phyloP scores from a whole-genome alignment of 2,797 vertebrate species.

The Lepilemur ruficaudatus region DNA sequence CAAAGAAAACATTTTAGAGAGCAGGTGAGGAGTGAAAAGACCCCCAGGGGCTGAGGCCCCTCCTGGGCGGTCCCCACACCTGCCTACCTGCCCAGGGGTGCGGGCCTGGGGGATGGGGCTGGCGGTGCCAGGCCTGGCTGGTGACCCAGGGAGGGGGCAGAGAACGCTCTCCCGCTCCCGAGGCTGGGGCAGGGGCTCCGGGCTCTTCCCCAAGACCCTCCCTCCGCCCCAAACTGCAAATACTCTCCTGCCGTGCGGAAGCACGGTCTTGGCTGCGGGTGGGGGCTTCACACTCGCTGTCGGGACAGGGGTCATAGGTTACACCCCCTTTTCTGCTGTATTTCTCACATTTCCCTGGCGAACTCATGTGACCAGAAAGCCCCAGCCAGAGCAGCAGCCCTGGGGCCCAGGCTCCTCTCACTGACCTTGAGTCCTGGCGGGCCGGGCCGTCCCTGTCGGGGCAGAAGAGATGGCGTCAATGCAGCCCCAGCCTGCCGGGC shows the following conservation, averaged over 20 bases:
- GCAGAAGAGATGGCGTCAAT: neutral
- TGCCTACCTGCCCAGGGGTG: neutral
- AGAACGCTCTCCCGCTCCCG: neutral
- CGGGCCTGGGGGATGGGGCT: too few species aligned
- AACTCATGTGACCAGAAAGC: neutral
- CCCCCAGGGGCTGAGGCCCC: neutral
- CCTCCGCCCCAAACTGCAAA: neutral
- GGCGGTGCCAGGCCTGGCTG: neutral
- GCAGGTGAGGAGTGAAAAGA: neutral
- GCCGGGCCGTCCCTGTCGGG: slow-evolving; percentile 89
- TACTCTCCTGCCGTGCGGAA: neutral
- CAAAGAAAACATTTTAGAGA: neutral
- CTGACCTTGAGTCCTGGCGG: slow-evolving; percentile 87
- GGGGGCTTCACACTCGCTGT: neutral
- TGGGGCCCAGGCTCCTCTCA: neutral
- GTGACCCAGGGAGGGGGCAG: neutral
- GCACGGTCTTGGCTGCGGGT: accelerated
- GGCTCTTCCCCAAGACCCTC: neutral
- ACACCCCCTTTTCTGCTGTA: neutral
- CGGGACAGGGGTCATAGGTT: neutral
- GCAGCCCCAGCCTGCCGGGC: neutral
- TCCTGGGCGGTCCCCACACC: too few species aligned
- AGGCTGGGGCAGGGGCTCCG: neutral
- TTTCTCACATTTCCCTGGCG: neutral
- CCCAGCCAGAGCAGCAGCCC: accelerated